phyloP scores from a whole-genome alignment of 2,113 vertebrate genomes.

The Semicossyphus pulcher region DNA sequence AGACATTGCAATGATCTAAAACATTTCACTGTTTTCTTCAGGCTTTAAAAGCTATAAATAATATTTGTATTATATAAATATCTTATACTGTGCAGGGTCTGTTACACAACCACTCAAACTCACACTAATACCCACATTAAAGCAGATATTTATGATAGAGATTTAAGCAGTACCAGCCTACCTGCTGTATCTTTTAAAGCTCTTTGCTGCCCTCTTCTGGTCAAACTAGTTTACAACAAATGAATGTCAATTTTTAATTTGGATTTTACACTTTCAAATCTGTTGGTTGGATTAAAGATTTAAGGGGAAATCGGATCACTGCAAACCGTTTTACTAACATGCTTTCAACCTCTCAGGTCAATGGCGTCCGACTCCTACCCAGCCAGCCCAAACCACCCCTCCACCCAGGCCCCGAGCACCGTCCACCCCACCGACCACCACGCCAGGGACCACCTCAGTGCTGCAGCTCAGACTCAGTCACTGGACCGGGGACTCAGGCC shows the following conservation, averaged over 20 bases:
- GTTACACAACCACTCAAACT: background rate
- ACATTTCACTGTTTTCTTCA: background rate
- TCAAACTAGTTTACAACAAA: background rate
- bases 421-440: conserved; percentile 60
- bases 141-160: background rate
- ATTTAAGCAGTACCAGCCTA: fast-evolving
- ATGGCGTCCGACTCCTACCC: conserved; percentile 90
- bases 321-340: too few relatives aligned
- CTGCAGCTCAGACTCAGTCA: conserved; percentile 81
- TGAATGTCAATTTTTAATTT: background rate
- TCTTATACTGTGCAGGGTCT: background rate
- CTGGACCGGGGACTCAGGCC: conserved; percentile 86
- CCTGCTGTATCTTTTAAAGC: background rate
- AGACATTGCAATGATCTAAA: background rate
- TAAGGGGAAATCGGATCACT: background rate
- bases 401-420: conserved; percentile 77
- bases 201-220: conserved; percentile 74
- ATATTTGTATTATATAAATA: background rate
- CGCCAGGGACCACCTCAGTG: conserved; percentile 79
- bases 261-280: background rate
- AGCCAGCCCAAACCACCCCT: conserved; percentile 89
- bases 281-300: background rate
- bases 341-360: conserved; percentile 77
- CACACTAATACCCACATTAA: background rate
- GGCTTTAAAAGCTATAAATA: background rate